A percentile compares a stretch with the other conserved stretches of the same genome.
These are phyloP conservation scores for Microcebus jonahi DNA, from an alignment of 2,113 vertebrate genomes.

Conservation along the genomic window DNA sequence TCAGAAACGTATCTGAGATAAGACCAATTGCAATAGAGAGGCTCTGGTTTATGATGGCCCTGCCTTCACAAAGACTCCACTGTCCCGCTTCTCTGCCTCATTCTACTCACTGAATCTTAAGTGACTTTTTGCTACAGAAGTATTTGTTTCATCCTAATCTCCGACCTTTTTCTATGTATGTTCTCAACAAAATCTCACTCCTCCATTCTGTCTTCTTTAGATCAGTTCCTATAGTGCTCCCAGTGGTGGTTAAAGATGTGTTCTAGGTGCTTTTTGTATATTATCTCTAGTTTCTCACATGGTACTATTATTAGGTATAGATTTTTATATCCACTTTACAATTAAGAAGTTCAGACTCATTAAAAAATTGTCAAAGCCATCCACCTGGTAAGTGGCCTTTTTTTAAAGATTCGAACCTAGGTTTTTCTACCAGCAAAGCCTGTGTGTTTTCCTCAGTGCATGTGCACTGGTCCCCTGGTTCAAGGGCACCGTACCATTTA, in stretches of 20 bases:
- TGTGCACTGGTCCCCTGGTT: not conserved
- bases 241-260: not conserved
- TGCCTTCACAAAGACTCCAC: not conserved
- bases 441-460: not conserved
- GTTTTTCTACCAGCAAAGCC: not conserved
- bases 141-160: not conserved
- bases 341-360: not conserved
- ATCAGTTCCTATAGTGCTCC: not conserved
- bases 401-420: not conserved
- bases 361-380: not conserved
- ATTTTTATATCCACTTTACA: not conserved
- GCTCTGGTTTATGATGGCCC: accelerated
- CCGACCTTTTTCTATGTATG: not conserved
- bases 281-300: not conserved
- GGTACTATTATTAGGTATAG: not conserved
- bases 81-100: not conserved
- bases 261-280: not conserved
- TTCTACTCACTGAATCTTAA: not conserved
- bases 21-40: too few species aligned
- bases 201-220: not conserved
- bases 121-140: not conserved
- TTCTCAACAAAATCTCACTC: not conserved
- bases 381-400: not conserved
- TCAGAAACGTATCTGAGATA: not conserved
- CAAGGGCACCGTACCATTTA: conserved; percentile 37